Percentiles rank a stretch among this genome's conserved stretches.
Conservation (phyloP, 2,797 vertebrate genomes). For the Enteromius treurensis region DNA sequence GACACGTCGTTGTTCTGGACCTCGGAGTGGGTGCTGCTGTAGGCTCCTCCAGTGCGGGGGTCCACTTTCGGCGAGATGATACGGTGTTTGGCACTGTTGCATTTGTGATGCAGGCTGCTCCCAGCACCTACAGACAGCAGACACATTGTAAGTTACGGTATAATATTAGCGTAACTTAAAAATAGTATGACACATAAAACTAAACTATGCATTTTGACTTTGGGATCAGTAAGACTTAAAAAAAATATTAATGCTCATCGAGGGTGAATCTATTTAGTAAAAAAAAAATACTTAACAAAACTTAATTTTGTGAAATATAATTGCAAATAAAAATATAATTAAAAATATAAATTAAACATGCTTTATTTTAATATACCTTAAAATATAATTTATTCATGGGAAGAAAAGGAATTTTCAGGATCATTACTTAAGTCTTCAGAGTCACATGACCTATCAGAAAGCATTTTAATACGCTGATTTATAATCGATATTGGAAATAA, state of each 20-base stretch:
- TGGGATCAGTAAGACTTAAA: neutral
- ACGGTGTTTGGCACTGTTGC: conserved; percentile 99
- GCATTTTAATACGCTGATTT: neutral
- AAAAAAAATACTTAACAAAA: neutral
- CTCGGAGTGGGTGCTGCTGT: conserved; percentile 88
- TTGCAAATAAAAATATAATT: neutral
- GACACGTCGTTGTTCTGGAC: conserved; percentile 99
- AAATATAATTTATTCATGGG: neutral
- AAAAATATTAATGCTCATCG: neutral
- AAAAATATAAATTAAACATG: neutral
- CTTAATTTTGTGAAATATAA: neutral
- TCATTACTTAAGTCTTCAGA: neutral
- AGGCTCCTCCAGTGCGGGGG: conserved; percentile 81
- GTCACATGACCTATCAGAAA: neutral
- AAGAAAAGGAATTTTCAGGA: neutral
- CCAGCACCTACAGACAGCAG: conserved; percentile 84
- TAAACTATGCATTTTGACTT: neutral
- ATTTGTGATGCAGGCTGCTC: conserved; percentile 98
- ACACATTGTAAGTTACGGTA: conserved; percentile 18
- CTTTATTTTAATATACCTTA: neutral
- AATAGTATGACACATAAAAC: neutral
- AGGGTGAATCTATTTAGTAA: neutral
- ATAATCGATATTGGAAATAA: neutral
- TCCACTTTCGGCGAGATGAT: conserved; percentile 99
- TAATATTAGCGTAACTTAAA: neutral